These are phyloP conservation scores for Chloebia gouldiae DNA, from an alignment of 2,113 vertebrate species.

Conservation along the genomic window DNA sequence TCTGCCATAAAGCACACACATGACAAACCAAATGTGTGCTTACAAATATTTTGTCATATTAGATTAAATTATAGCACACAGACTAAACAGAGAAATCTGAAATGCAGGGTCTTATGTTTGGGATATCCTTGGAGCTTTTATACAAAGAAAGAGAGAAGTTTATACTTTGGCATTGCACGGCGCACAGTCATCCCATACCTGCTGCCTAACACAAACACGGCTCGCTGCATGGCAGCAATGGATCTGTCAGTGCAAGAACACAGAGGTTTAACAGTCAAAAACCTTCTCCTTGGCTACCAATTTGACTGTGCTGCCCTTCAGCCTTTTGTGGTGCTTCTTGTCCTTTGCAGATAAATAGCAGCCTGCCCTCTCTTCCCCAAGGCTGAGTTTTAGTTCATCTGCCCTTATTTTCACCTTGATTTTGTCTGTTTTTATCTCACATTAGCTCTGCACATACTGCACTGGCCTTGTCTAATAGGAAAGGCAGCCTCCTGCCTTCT, in stretches of 20 bases:
- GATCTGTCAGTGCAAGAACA: background rate
- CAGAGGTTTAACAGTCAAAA: background rate
- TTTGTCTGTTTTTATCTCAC: background rate
- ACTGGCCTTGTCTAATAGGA: background rate
- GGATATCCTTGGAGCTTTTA: slow-evolving; percentile 56
- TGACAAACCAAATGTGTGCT: slow-evolving; percentile 39
- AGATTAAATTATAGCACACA: slow-evolving; percentile 54
- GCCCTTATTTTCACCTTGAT: background rate
- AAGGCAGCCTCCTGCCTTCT: background rate
- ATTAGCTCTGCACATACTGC: background rate
- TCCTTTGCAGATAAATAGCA: background rate
- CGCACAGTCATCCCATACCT: slow-evolving; percentile 36
- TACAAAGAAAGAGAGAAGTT: slow-evolving; percentile 50
- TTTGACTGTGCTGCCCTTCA: background rate
- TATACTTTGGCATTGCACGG: background rate
- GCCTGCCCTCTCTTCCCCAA: background rate
- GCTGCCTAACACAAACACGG: background rate
- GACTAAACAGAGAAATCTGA: slow-evolving; percentile 63
- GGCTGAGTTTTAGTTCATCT: background rate
- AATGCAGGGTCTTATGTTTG: slow-evolving; percentile 44
- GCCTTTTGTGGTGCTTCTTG: background rate
- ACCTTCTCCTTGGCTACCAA: background rate
- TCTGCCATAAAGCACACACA: slow-evolving; percentile 11
- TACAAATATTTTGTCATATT: slow-evolving; percentile 69
- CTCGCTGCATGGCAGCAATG: accelerated